Conservation (phyloP, 1,140 invertebrate species). For the Eumeta japonica region DNA sequence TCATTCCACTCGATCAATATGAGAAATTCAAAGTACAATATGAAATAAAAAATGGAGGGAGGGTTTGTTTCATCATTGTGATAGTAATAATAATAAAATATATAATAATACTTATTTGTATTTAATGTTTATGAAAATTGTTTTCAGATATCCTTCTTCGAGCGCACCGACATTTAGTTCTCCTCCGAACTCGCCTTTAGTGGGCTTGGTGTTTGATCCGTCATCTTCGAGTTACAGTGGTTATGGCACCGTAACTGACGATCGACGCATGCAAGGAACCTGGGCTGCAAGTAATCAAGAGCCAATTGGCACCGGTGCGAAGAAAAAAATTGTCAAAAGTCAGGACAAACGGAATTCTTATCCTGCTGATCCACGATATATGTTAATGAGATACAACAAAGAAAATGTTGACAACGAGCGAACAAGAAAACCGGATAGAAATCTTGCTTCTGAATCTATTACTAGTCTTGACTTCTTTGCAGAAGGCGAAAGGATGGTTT, state of each 20-base stretch:
- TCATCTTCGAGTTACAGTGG: conserved; percentile 33
- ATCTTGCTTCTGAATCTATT: conserved; percentile 41
- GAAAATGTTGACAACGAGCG: conserved; percentile 29
- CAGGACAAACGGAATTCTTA: conserved; percentile 40
- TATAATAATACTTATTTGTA: not conserved
- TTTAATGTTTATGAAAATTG: not conserved
- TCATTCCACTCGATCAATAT: no score
- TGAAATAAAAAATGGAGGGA: no score
- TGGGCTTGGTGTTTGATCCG: conserved; percentile 41
- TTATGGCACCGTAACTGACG: conserved; percentile 25
- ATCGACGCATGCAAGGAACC: conserved; percentile 34
- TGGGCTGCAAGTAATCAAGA: conserved; percentile 44
- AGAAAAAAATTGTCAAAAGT: conserved; percentile 48
- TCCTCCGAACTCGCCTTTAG: conserved; percentile 42
- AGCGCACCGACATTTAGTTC: conserved; percentile 42
- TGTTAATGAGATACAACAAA: conserved; percentile 35
- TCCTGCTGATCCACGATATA: conserved; percentile 31
- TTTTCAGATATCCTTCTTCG: conserved; percentile 38
- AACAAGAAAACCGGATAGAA: conserved; percentile 35
- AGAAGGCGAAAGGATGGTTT: conserved; percentile 53
- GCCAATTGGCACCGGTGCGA: conserved; percentile 46
- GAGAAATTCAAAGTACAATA: no score
- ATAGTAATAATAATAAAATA: no score
- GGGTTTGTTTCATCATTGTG: no score
- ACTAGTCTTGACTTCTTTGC: conserved; percentile 49